Evolutionary conservation across 1,140 invertebrate genomes (phyloP), one percentile per base, ranked within the genome.

Genomic region (Zophobas morio): DNA sequence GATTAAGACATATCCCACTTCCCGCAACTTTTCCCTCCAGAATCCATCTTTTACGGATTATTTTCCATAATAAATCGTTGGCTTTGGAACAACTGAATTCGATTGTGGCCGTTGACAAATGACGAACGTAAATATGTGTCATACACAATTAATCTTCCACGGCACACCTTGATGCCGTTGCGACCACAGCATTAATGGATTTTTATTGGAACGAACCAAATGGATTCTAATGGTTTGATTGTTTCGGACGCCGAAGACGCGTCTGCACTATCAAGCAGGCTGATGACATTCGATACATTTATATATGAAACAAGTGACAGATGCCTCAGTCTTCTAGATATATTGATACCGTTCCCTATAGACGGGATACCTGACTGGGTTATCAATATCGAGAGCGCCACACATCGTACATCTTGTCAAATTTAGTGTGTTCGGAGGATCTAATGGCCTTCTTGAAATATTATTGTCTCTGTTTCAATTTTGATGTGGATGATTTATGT

Each of bases 371-470:
- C 80, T 81, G 80, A 81, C 80, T 81, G 57, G 80, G 74, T 54
- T 81, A 81, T 81, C 80, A 81, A 81, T 81, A 81, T 73, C 66
- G 73, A 71, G 47, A 60, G 56, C 71, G 60, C 74, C 77, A 80
- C 76, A 81, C 80, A 78, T 81, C 80, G 79, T 81, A 78, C 74
- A 74, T 81, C 80, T 81, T 81, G 80, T 81, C 80, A 80, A 81
- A 81, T 80, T 75, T 80, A 77, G 80, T 80, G 78, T 74, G 57
- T 63, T 63, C 57, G 2, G 8, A 56, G 34, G 49, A 60, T 78
- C 80, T 81, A 80, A 81, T 81, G 80, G 78, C 74, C 79, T 76
- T 77, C 77, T 76, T 81, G 80, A 81, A 81, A 81, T 81, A 81
- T 81, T 78, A 80, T 80, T 81, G 79, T 78, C 77, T 80, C 79